A percentile compares a stretch with the other conserved stretches of the same genome.
Evolutionary conservation across 2,797 vertebrate species (phyloP).

Genomic region (Hemibagrus guttatus): DNA sequence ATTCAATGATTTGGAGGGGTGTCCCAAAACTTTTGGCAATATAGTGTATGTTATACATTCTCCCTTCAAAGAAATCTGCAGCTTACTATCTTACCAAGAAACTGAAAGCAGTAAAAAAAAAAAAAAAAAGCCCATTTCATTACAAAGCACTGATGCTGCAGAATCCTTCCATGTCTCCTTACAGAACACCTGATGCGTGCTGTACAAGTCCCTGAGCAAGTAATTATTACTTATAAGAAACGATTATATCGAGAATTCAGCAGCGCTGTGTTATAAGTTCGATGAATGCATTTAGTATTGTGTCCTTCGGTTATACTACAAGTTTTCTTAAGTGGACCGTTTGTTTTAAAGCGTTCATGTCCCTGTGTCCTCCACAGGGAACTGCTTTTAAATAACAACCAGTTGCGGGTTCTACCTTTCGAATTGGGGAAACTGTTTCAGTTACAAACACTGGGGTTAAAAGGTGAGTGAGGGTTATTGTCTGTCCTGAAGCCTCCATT

Average conservation of each 20-base stretch:
- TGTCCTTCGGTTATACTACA: neutral
- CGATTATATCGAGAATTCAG: neutral
- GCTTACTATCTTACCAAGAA: neutral
- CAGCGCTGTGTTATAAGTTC: neutral
- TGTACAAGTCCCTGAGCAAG: neutral
- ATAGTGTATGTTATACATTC: no score
- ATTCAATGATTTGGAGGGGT: no score
- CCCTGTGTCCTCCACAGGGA: constrained; percentile 81
- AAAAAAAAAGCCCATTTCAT: no score
- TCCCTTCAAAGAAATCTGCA: no score
- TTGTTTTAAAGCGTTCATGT: constrained; percentile 44
- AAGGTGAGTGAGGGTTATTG: constrained; percentile 80
- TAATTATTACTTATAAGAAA: neutral
- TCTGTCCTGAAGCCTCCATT: neutral
- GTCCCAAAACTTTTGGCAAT: no score
- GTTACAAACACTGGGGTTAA: constrained; percentile 98
- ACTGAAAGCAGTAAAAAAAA: neutral
- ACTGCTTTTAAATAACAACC: constrained; percentile 99
- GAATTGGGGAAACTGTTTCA: constrained; percentile 99
- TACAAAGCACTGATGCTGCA: neutral
- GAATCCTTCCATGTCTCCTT: neutral
- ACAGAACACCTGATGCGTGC: neutral
- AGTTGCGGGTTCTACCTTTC: constrained; percentile 99
- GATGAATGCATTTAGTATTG: neutral
- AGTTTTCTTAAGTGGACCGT: neutral